A percentile compares a stretch with the other conserved stretches of the same genome.
Evolutionary conservation across 2,113 vertebrate species (phyloP).

Genomic region (Lepidothrix coronata): DNA sequence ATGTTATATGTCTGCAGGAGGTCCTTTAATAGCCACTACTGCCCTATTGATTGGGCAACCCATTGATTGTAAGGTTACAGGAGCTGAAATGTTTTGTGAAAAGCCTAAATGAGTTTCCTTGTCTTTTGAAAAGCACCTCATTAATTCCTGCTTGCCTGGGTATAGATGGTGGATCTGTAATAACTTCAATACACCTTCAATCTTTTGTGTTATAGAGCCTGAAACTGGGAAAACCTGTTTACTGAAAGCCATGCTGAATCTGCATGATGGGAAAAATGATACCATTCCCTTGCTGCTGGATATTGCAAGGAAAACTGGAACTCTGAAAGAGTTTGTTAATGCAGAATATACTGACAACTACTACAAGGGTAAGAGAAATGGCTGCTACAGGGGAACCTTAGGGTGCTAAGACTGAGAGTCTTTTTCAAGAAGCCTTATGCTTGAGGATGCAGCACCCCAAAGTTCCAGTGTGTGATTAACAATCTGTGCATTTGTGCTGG

Average conservation of each 20-base stretch:
- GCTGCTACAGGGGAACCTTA: background rate
- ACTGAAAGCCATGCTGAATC: slow-evolving; percentile 92
- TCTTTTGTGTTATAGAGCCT: slow-evolving; percentile 75
- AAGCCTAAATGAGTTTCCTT: background rate
- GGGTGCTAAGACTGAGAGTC: background rate
- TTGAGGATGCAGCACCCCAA: background rate
- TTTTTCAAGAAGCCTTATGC: background rate
- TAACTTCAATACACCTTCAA: background rate
- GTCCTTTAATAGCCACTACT: background rate
- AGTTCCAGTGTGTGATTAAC: background rate
- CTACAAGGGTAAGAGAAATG: slow-evolving; percentile 83
- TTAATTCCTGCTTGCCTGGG: background rate
- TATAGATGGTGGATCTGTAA: background rate
- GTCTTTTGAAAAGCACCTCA: background rate
- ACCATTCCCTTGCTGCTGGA: slow-evolving; percentile 84
- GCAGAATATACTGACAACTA: slow-evolving; percentile 85
- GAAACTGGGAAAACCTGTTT: slow-evolving; percentile 89
- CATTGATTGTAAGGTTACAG: background rate
- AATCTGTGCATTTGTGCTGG: background rate
- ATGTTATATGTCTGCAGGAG: background rate
- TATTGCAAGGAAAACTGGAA: slow-evolving; percentile 83
- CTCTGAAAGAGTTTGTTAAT: slow-evolving; percentile 86
- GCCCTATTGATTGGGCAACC: background rate
- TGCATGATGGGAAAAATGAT: slow-evolving; percentile 82
- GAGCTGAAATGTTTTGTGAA: background rate